These are phyloP conservation scores for Taurulus bubalis DNA, from an alignment of 2,113 vertebrate species.

Conservation along the genomic window DNA sequence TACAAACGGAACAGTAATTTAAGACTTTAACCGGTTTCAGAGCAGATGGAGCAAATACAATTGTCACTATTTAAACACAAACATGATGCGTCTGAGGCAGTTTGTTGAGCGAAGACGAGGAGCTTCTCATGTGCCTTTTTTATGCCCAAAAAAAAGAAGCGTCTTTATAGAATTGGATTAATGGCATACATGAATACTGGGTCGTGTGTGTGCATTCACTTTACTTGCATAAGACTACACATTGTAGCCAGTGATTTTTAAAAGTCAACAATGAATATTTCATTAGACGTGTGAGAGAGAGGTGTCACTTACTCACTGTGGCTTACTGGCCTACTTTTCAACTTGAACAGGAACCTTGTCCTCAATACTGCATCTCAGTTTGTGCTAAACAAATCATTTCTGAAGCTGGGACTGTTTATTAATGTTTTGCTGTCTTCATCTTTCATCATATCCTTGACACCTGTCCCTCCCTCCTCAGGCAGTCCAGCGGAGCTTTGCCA, in stretches of 20 bases:
- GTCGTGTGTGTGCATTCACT: constrained; percentile 7
- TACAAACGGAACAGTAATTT: constrained; percentile 1
- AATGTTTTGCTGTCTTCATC: constrained; percentile 14
- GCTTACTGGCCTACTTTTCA: constrained; percentile 49
- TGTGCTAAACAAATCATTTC: constrained; percentile 11
- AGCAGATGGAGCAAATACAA: background rate
- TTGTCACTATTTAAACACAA: background rate
- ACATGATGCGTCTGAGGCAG: background rate
- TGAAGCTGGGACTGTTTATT: background rate
- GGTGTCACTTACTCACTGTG: constrained; percentile 72
- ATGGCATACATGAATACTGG: background rate
- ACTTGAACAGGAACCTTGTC: constrained; percentile 12
- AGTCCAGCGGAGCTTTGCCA: constrained; percentile 91
- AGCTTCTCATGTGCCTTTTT: background rate
- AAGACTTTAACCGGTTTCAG: background rate
- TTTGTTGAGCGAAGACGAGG: background rate
- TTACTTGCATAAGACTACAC: background rate
- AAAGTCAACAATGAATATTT: constrained; percentile 78
- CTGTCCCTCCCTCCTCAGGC: constrained; percentile 75
- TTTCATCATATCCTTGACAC: constrained; percentile 21
- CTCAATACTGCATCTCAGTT: background rate
- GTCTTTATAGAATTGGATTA: too few species aligned
- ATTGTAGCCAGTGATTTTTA: constrained; percentile 30
- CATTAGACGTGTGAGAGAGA: constrained; percentile 48
- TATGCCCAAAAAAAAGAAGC: background rate